Conservation (phyloP, 2,888 invertebrate species). For the Troides aeacus region DNA sequence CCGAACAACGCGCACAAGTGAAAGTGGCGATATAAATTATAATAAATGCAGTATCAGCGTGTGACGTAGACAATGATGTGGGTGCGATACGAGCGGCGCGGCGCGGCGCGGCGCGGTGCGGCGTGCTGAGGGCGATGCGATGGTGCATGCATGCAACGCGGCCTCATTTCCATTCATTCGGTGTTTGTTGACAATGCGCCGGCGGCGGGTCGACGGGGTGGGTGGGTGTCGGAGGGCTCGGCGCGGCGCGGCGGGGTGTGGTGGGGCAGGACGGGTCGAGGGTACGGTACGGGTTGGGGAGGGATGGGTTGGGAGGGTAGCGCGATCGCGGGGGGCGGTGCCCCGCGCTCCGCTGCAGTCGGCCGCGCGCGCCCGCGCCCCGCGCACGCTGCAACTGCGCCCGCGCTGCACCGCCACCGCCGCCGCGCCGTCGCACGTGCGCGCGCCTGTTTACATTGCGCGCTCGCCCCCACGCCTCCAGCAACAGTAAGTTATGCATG, state of each 20-base stretch:
- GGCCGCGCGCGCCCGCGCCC: slow-evolving; percentile 58
- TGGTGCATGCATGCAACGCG: slow-evolving; percentile 31
- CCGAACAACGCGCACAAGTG: slow-evolving; percentile 14
- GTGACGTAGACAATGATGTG: slow-evolving; percentile 28
- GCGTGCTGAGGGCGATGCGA: slow-evolving; percentile 12
- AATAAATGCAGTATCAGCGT: slow-evolving; percentile 29
- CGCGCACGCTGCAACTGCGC: slow-evolving; percentile 45
- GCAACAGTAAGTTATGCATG: slow-evolving; percentile 71
- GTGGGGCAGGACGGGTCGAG: neutral
- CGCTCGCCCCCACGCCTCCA: slow-evolving; percentile 23
- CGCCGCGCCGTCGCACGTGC: slow-evolving; percentile 13
- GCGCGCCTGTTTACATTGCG: slow-evolving; percentile 57
- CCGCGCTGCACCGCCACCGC: slow-evolving; percentile 21
- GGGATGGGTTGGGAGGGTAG: neutral
- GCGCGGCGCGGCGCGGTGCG: slow-evolving; percentile 3
- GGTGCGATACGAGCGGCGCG: slow-evolving; percentile 22
- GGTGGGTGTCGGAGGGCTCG: slow-evolving; percentile 15
- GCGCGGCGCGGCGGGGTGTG: slow-evolving; percentile 34
- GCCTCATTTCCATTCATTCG: slow-evolving; percentile 71
- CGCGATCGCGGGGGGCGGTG: slow-evolving; percentile 42
- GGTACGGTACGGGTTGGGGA: neutral
- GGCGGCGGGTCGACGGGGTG: slow-evolving; percentile 51
- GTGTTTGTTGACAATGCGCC: slow-evolving; percentile 66
- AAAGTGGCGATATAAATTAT: slow-evolving; percentile 29
- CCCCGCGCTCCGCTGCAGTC: slow-evolving; percentile 50